phyloP scores from a whole-genome alignment of 2,888 invertebrate genomes.

The Corythucha ciliata region DNA sequence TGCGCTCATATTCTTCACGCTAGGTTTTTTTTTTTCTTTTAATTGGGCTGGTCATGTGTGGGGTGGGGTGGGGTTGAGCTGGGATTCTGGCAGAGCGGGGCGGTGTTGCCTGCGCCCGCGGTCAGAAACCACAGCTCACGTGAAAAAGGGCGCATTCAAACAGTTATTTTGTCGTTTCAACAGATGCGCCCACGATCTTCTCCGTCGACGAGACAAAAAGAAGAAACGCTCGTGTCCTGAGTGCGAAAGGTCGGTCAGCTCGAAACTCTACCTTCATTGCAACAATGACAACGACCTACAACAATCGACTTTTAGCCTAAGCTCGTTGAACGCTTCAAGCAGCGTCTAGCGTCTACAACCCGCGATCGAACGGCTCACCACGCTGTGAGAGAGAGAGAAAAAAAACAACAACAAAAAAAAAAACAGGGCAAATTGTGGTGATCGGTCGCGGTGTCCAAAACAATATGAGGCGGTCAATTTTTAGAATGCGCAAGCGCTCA shows the following conservation, averaged over 20 bases:
- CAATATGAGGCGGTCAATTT: no score
- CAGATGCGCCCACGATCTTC: constrained; percentile 59
- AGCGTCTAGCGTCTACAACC: constrained; percentile 26
- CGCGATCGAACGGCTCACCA: constrained; percentile 18
- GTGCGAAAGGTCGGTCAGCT: constrained; percentile 58
- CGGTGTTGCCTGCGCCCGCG: no score
- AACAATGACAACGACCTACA: constrained; percentile 40
- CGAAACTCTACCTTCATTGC: constrained; percentile 53
- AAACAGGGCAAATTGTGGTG: no score
- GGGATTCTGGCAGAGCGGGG: no score
- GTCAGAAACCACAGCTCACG: no score
- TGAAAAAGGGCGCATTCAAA: no score
- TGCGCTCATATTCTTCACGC: constrained; percentile 82
- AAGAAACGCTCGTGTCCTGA: constrained; percentile 59
- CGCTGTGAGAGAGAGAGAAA: no score
- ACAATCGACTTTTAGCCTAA: constrained; percentile 45
- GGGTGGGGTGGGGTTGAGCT: no score
- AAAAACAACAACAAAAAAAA: no score
- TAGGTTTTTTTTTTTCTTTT: constrained; percentile 47
- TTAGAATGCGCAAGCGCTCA: no score
- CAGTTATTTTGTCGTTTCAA: neutral
- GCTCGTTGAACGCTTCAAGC: constrained; percentile 39
- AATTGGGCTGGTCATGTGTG: no score
- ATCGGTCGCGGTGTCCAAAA: no score
- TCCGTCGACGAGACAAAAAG: constrained; percentile 54